Evolutionary conservation across 2,888 invertebrate species (phyloP).

Genomic region (Acanthoscelides obtectus): DNA sequence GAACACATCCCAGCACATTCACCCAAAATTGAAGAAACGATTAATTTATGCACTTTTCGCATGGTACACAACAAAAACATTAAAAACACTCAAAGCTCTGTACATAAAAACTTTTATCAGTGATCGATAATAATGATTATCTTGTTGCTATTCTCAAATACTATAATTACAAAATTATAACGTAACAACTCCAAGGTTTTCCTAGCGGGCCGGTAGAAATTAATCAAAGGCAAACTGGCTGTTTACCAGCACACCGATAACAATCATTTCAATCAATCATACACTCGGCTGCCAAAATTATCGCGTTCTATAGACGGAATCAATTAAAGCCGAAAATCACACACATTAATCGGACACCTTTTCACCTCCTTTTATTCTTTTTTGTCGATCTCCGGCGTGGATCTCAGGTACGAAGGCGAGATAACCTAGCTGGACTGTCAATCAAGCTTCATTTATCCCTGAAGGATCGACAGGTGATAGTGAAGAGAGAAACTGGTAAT

Average conservation of each 20-base stretch:
- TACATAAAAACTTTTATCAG: too few species aligned
- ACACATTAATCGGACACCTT: neutral
- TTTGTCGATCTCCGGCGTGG: neutral
- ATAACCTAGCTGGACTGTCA: conserved; percentile 41
- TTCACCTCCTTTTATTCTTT: neutral
- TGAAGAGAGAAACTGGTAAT: neutral
- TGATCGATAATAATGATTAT: neutral
- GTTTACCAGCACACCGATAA: neutral
- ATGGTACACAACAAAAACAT: too few species aligned
- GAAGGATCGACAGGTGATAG: conserved; percentile 43
- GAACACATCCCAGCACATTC: too few species aligned
- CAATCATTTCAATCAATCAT: neutral
- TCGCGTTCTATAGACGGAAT: neutral
- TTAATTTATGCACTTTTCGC: too few species aligned
- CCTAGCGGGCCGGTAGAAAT: neutral
- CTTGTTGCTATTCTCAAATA: neutral
- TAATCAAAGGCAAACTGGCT: neutral
- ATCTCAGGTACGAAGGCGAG: conserved; percentile 30
- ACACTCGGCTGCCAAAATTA: neutral
- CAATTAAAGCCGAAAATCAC: neutral
- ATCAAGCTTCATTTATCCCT: conserved; percentile 47
- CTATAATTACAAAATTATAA: neutral
- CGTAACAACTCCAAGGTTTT: neutral
- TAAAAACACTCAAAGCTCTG: too few species aligned
- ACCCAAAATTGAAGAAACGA: too few species aligned